phyloP scores from a whole-genome alignment of 2,888 invertebrate genomes.

The Limulus polyphemus region DNA sequence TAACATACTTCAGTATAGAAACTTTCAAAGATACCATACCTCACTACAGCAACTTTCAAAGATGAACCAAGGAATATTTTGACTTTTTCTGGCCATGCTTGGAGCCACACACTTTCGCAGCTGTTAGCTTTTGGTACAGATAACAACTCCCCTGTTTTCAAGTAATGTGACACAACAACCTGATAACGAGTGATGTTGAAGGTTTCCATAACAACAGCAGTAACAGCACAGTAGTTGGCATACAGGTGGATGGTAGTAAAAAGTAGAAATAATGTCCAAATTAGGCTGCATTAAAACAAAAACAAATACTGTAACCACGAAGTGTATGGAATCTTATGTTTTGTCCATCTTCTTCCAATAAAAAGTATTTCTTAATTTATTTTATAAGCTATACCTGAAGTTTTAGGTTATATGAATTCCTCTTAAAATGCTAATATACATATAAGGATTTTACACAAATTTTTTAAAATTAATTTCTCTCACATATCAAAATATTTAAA shows the following conservation, averaged over 20 bases:
- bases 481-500: too few relatives aligned
- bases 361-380: too few relatives aligned
- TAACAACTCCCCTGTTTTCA: conserved; percentile 48
- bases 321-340: not conserved
- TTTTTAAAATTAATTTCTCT: too few relatives aligned
- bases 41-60: conserved; percentile 6
- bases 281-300: conserved; percentile 44
- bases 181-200: conserved; percentile 67
- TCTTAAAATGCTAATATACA: too few relatives aligned
- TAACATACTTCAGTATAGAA: not conserved
- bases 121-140: conserved; percentile 54
- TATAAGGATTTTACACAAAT: too few relatives aligned
- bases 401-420: too few relatives aligned
- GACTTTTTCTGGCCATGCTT: not conserved
- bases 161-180: conserved; percentile 54
- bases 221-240: conserved; percentile 77
- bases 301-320: not conserved
- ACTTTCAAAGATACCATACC: not conserved
- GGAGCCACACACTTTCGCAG: conserved; percentile 50
- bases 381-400: too few relatives aligned
- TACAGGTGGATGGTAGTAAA: conserved; percentile 67
- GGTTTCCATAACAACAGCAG: conserved; percentile 60
- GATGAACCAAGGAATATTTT: conserved; percentile 13
- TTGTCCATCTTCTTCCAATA: too few relatives aligned
- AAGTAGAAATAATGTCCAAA: conserved; percentile 57